Percentiles rank a stretch among this genome's conserved stretches.
Conservation (phyloP, 2,113 vertebrate species). For the Brachyhypopomus gauderio region DNA sequence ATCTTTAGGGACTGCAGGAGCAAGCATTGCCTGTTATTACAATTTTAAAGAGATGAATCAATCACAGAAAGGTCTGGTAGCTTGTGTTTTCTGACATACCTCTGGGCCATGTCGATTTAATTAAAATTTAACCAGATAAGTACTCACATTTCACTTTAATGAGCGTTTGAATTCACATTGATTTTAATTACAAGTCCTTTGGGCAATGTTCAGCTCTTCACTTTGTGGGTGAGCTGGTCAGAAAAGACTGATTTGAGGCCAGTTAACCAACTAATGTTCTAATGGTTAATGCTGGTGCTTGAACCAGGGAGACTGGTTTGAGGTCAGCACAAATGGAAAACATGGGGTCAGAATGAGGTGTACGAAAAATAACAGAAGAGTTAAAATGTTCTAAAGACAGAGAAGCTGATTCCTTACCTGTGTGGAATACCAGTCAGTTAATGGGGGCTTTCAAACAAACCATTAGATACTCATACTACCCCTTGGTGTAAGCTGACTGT, state of each 20-base stretch:
- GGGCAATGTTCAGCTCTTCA: conserved; percentile 43
- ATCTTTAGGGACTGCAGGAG: not conserved
- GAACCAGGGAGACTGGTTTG: not conserved
- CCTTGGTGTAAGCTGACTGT: not conserved
- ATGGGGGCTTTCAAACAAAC: not conserved
- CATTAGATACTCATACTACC: not conserved
- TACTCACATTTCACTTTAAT: conserved; percentile 50
- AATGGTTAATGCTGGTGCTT: not conserved
- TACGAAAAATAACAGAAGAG: not conserved
- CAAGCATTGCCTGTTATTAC: conserved; percentile 13
- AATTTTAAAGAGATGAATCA: conserved; percentile 30
- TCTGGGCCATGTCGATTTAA: conserved; percentile 41
- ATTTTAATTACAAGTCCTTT: conserved; percentile 60
- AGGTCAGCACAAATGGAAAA: not conserved
- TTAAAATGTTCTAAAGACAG: not conserved
- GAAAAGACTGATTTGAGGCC: not conserved
- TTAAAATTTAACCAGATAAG: conserved; percentile 52
- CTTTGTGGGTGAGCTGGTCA: conserved; percentile 5
- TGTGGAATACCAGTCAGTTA: not conserved
- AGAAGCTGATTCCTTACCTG: conserved; percentile 46
- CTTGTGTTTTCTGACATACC: conserved; percentile 3
- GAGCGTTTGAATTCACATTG: conserved; percentile 52
- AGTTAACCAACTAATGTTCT: not conserved
- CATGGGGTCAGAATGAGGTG: not conserved
- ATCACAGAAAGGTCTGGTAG: conserved; percentile 1